Conservation (phyloP, 2,888 invertebrate genomes). For the Heteropelma amictum region DNA sequence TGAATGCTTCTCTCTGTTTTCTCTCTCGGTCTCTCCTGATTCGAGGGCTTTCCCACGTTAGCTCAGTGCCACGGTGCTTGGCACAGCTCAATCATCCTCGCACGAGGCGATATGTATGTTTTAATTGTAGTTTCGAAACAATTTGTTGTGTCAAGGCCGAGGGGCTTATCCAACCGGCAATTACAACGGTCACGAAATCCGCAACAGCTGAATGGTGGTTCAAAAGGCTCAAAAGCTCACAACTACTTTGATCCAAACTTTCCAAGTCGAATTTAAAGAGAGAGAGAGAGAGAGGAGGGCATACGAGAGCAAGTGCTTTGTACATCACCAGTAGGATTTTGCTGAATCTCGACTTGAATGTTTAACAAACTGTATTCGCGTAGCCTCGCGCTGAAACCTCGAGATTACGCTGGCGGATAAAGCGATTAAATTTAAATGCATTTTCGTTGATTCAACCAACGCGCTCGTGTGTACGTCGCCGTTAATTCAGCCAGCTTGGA, state of each 20-base stretch:
- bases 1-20: no score
- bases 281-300: slow-evolving; percentile 23
- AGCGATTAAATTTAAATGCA: slow-evolving; percentile 58
- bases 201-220: slow-evolving; percentile 72
- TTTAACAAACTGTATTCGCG: slow-evolving; percentile 24
- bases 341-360: slow-evolving; percentile 24
- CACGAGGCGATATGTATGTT: slow-evolving; percentile 70
- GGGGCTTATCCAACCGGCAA: slow-evolving; percentile 71
- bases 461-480: not conserved
- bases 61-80: slow-evolving; percentile 71
- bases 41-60: slow-evolving; percentile 54
- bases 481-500: no score
- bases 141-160: slow-evolving; percentile 78
- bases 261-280: slow-evolving; percentile 54
- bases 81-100: slow-evolving; percentile 75
- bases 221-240: slow-evolving; percentile 40
- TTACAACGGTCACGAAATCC: slow-evolving; percentile 78
- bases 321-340: slow-evolving; percentile 51
- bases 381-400: slow-evolving; percentile 45
- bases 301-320: slow-evolving; percentile 44
- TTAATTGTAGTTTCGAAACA: slow-evolving; percentile 78
- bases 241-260: slow-evolving; percentile 56
- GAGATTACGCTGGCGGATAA: slow-evolving; percentile 51
- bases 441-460: slow-evolving; percentile 1
- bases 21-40: slow-evolving; percentile 1